phyloP scores from a whole-genome alignment of 1,140 invertebrate species.

The Drosophila subobscura region DNA sequence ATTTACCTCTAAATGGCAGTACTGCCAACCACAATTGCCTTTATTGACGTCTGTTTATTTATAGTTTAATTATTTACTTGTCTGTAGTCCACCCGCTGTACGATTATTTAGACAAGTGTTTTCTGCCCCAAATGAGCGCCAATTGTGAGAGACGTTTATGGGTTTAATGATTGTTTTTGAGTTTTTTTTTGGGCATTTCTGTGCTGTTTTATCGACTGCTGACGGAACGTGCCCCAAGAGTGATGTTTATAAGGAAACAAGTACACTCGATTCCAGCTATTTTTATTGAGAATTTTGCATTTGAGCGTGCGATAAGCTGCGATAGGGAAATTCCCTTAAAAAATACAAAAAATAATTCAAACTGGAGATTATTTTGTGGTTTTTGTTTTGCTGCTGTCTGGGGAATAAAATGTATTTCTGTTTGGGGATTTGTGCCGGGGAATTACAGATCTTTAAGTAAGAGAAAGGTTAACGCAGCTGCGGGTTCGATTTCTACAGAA shows the following conservation, averaged over 20 bases:
- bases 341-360: not conserved
- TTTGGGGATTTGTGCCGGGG: not conserved
- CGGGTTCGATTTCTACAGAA: not conserved
- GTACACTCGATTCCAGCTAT: not conserved
- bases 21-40: slow-evolving; percentile 21
- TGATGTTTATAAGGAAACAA: slow-evolving; percentile 8
- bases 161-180: slow-evolving; percentile 33
- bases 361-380: no score
- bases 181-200: slow-evolving; percentile 1
- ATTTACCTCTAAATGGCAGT: slow-evolving; percentile 17
- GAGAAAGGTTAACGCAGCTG: no score
- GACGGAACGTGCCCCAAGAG: slow-evolving; percentile 14
- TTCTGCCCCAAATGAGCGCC: slow-evolving; percentile 6
- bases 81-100: not conserved
- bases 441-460: not conserved
- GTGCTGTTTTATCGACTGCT: slow-evolving; percentile 9
- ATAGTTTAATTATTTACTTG: slow-evolving; percentile 47
- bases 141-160: slow-evolving; percentile 12
- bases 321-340: slow-evolving; percentile 4
- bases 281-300: slow-evolving; percentile 17
- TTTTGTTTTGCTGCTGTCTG: not conserved
- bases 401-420: not conserved
- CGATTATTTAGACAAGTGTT: slow-evolving; percentile 44
- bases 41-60: slow-evolving; percentile 46
- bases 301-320: not conserved